Conservation (phyloP, 2,888 invertebrate species). For the Caenorhabditis panamensis region DNA sequence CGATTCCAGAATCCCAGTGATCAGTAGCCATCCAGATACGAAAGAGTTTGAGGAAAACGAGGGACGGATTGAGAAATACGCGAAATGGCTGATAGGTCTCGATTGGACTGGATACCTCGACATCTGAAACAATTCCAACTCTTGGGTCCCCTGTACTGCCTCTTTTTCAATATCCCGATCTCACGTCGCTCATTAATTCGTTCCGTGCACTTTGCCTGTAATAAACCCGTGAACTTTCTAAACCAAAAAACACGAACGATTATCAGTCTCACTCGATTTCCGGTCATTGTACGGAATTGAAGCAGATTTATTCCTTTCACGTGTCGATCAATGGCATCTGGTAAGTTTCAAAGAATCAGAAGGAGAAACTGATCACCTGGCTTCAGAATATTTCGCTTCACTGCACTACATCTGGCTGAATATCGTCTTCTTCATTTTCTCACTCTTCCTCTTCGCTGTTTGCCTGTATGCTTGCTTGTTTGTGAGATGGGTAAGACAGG, state of each 20-base stretch:
- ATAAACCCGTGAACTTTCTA: slow-evolving; percentile 11
- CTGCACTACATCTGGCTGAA: slow-evolving; percentile 56
- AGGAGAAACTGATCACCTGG: not conserved
- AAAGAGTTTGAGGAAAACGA: slow-evolving; percentile 23
- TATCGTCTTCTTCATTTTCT: slow-evolving; percentile 52
- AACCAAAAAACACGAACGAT: not conserved
- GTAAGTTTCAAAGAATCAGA: slow-evolving; percentile 4
- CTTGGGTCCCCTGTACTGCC: slow-evolving; percentile 2
- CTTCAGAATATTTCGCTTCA: slow-evolving; percentile 47
- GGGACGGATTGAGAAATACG: slow-evolving; percentile 32
- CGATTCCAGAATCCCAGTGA: slow-evolving; percentile 60
- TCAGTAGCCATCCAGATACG: slow-evolving; percentile 13
- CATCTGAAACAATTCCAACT: slow-evolving; percentile 21
- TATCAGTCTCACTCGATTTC: not conserved
- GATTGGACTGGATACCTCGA: slow-evolving; percentile 71
- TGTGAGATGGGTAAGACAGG: slow-evolving; percentile 46
- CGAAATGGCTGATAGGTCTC: slow-evolving; percentile 71
- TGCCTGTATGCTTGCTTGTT: slow-evolving; percentile 56
- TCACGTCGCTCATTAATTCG: not conserved
- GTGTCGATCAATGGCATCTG: slow-evolving; percentile 40
- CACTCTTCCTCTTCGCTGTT: slow-evolving; percentile 44
- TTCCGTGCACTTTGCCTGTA: not conserved
- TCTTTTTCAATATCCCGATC: slow-evolving; percentile 1
- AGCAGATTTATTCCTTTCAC: not conserved
- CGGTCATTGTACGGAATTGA: not conserved